These are phyloP conservation scores for Phasianus colchicus DNA, from an alignment of 2,113 vertebrate species.

Conservation along the genomic window DNA sequence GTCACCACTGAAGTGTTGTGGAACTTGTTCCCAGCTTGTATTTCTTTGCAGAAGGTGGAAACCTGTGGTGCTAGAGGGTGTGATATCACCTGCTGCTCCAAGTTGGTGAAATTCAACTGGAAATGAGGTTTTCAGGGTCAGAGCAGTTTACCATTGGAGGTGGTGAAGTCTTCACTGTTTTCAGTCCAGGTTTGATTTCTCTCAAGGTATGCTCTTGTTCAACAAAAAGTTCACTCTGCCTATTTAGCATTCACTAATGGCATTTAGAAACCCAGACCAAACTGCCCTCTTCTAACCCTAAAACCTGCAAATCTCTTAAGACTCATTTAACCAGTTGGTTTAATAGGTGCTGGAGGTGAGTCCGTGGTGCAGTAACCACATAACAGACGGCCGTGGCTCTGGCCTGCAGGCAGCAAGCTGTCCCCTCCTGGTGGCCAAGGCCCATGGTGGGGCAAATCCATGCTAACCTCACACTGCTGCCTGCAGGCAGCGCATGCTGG, in stretches of 20 bases:
- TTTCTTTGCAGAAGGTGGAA: not conserved
- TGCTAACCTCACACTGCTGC: not conserved
- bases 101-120: not conserved
- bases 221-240: not conserved
- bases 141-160: not conserved
- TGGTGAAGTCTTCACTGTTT: not conserved
- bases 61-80: not conserved
- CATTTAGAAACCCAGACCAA: not conserved
- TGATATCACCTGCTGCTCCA: not conserved
- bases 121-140: not conserved
- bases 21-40: not conserved
- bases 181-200: not conserved
- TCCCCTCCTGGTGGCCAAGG: accelerated
- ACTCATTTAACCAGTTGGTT: not conserved
- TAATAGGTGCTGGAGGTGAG: not conserved
- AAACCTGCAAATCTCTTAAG: not conserved
- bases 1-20: not conserved
- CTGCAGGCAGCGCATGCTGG: not conserved
- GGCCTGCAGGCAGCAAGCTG: not conserved
- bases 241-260: not conserved
- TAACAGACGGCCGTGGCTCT: accelerated
- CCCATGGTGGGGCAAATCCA: accelerated
- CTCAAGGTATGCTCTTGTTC: not conserved
- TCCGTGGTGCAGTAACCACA: accelerated
- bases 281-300: not conserved